These are phyloP conservation scores for Watsonalla cultraria DNA, from an alignment of 2,888 invertebrate genomes.

Conservation along the genomic window DNA sequence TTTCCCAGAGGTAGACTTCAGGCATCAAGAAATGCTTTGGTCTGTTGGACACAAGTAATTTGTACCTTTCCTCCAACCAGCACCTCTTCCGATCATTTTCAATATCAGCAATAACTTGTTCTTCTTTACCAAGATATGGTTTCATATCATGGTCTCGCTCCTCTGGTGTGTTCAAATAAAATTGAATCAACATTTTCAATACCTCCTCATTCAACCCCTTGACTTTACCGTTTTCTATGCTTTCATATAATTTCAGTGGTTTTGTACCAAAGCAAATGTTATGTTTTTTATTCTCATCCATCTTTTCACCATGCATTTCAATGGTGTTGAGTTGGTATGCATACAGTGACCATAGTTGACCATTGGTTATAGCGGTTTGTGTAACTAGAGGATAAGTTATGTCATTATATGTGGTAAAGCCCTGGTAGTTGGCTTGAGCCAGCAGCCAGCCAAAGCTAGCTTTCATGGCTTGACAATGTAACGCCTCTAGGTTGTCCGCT, in stretches of 20 bases:
- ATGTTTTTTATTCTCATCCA: constrained; percentile 82
- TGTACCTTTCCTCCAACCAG: constrained; percentile 85
- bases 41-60: constrained; percentile 83
- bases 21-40: constrained; percentile 80
- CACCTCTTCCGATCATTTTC: constrained; percentile 81
- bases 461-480: constrained; percentile 86
- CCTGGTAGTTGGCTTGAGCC: constrained; percentile 89
- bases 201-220: constrained; percentile 90
- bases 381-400: constrained; percentile 93
- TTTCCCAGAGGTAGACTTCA: constrained; percentile 90
- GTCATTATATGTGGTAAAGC: constrained; percentile 94
- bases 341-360: constrained; percentile 90
- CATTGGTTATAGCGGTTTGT: constrained; percentile 94
- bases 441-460: constrained; percentile 89
- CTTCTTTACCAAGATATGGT: constrained; percentile 83
- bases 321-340: constrained; percentile 96
- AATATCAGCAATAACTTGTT: constrained; percentile 82
- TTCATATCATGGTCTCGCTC: constrained; percentile 81
- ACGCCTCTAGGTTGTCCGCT: constrained; percentile 79
- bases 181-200: constrained; percentile 84
- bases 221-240: constrained; percentile 84
- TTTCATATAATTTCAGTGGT: constrained; percentile 85
- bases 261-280: constrained; percentile 90
- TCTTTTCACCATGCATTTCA: constrained; percentile 80
- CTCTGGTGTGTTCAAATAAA: constrained; percentile 85